Base-by-base conservation (phyloP, 2,113 vertebrate species). In the Xenopus borealis region DNA sequence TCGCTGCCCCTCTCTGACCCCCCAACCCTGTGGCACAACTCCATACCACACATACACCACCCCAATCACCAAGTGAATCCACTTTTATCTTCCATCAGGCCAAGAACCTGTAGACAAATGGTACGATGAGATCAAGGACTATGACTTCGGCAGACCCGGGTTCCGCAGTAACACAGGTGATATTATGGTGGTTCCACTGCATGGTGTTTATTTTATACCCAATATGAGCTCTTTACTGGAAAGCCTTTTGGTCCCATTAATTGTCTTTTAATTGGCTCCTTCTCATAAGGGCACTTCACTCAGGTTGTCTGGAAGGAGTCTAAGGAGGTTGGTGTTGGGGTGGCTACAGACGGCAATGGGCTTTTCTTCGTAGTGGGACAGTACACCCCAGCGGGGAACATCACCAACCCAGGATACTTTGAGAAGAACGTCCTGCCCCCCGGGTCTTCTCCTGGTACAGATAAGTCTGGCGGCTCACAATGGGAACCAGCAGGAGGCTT, bases 221-320 rank as follows among this genome's bases (percentile, higher is more conserved):
- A 4, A 50, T 50, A 50, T 72, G 10, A 27, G 23, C 23, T 40
- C 2, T 9, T 40, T 40, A 27, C 23, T 27, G 23, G 23, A 6
- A 40, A 40, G 6, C 33, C 33, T 40, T 7, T 40, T 40, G 33
- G 33, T 1, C 47, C 47, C 47, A 50, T 3, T 50, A 50, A 50
- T 12, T 50, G 0, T 50, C 11, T 16, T 50, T 50, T 40, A 6
- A 40, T 40, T 40, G 33, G 33, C 7, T 50, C 47, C 64, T 30
- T 27, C 20, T 63, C 18, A 66, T 4, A 64, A 99, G 98, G 98
- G 62, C 98, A 99, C 83, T 99, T 99, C 82, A 99, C 98, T 30
- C 97, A 97, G 33, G 97, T 99, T 94, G 94, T 99, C 14, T 99
- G 98, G 97, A 98, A 97, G 84, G 94, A 83, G 79, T 97, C 88